phyloP scores from a whole-genome alignment of 2,888 invertebrate genomes.

The Pantelozetes paolii region DNA sequence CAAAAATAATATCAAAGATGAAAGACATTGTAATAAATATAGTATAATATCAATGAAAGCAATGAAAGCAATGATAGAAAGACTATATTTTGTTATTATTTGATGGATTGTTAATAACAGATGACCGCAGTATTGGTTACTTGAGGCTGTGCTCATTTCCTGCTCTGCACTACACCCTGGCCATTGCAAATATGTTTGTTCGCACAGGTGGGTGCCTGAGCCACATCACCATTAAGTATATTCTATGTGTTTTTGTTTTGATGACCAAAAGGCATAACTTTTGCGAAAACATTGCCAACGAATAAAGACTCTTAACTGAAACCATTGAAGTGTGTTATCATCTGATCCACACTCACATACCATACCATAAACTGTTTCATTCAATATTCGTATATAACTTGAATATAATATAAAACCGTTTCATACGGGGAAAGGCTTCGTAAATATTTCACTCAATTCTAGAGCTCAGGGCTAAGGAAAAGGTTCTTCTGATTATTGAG shows the following conservation, averaged over 20 bases:
- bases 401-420: neutral
- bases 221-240: neutral
- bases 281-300: neutral
- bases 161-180: neutral
- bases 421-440: neutral
- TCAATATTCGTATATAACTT: neutral
- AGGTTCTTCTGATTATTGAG: too few relatives aligned
- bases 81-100: constrained; percentile 15
- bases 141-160: neutral
- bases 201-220: neutral
- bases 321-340: neutral
- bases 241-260: neutral
- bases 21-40: constrained; percentile 13
- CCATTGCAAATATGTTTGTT: neutral
- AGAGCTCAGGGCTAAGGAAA: too few relatives aligned
- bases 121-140: constrained; percentile 16
- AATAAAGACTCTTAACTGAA: neutral
- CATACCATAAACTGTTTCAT: neutral
- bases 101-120: constrained; percentile 3
- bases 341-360: neutral
- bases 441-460: neutral
- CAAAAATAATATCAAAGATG: constrained; percentile 15
- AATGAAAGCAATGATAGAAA: too few relatives aligned
- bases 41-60: neutral
- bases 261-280: neutral